Percentiles rank a stretch among this genome's conserved stretches.
Conservation (phyloP, 53 echinoderm and acorn worm species). For the Luidia sarsii region DNA sequence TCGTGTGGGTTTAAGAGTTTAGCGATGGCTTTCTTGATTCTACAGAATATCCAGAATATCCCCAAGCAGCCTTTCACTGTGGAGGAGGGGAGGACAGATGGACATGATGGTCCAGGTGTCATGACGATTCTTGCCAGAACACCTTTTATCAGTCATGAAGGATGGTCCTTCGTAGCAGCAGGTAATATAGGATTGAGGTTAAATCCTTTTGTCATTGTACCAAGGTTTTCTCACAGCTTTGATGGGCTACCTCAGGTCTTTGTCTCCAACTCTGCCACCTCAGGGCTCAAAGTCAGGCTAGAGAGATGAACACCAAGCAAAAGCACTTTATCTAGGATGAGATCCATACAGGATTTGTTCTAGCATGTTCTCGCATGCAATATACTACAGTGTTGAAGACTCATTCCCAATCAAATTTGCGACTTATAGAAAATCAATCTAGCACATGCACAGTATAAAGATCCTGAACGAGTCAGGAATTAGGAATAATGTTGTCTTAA, state of each 20-base stretch:
- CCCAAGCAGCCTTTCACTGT: slow-evolving; percentile 77
- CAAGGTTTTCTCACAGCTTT: neutral
- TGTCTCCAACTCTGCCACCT: too few species aligned
- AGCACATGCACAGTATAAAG: neutral
- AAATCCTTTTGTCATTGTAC: neutral
- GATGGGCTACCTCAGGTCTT: too few species aligned
- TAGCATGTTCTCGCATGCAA: neutral
- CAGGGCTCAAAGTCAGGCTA: neutral
- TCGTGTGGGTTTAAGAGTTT: too few species aligned
- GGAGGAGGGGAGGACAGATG: neutral
- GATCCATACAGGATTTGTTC: neutral
- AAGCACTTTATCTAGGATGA: neutral
- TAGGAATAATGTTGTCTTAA: neutral
- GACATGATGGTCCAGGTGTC: neutral
- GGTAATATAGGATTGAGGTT: slow-evolving; percentile 31
- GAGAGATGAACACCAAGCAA: too few species aligned
- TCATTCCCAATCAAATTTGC: neutral
- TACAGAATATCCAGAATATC: slow-evolving; percentile 95
- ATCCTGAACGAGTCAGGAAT: neutral
- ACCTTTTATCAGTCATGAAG: slow-evolving; percentile 70
- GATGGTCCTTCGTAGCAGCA: slow-evolving; percentile 84
- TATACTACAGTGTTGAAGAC: neutral
- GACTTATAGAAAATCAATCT: neutral
- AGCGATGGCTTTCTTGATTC: neutral
- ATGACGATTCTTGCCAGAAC: slow-evolving; percentile 70